Base-by-base conservation (phyloP, 2,888 invertebrate genomes). In the Conistra vaccinii region DNA sequence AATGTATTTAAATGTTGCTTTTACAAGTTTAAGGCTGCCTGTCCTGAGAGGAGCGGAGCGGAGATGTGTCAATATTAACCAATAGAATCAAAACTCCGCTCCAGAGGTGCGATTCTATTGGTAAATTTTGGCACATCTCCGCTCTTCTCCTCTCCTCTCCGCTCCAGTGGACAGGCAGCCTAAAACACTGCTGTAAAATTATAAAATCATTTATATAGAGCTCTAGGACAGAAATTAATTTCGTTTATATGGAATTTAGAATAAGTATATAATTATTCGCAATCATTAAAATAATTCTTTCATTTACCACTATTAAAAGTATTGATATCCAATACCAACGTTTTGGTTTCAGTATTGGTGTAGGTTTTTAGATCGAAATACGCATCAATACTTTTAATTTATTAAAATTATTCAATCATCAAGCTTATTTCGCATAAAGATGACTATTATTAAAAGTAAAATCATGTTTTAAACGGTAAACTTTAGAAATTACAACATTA, bases 371-470 rank as follows among this genome's bases (percentile, higher is more conserved):
- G n/a, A 51, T 29, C 29, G 3, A 65, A 53, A 35, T 60, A 26
- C n/a, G n/a, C 53, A 80, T 58, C n/a, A 60, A 80, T 60, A 35
- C 12, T 20, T 65, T 42, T 48, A 26, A 73, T 80, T 32, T 48
- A 73, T 55, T 48, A 14, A 65, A 61, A 51, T 26, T 20, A 60
- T 55, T 32, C 26, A 1, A 26, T 26, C 5, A 42, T 20, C 5
- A 58, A 65, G 20, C 17, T 26, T 17, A 61, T 42, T 65, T 66
- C 14, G 48, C 14, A 74, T 55, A 32, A 39, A 55, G 0, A 23
- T 23, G 17, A 20, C 14, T 42, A 35, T 26, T 23, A 81, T 53
- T 55, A 23, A 26, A 32, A 57, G 39, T 76, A 55, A 48, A 69
- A 83, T 55, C 48, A 29, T 78, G 57, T 66, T 81, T 39, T 32